Evolutionary conservation across 2,888 invertebrate genomes (phyloP), one percentile per base, ranked within the genome.

Genomic region (Oligia fasciuncula): DNA sequence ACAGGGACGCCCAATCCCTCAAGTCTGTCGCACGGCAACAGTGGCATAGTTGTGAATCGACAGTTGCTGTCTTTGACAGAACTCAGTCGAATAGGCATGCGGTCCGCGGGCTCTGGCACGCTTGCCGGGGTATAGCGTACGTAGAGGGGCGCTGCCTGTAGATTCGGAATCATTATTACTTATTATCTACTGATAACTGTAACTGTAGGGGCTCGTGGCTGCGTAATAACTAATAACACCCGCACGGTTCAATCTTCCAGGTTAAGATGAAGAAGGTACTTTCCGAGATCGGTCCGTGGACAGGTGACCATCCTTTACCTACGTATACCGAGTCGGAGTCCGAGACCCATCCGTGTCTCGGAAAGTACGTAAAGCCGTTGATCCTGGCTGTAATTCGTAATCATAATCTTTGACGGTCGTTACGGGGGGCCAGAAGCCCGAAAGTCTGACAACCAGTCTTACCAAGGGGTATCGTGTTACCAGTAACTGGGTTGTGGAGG

Each of bases 81-180:
- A 84, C 96, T 96, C 63, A 97, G 92, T 3, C 91, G 89, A 57
- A 96, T 92, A 0, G 96, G 95, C 95, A 96, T 94, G 35, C 95
- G 93, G 86, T 96, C 94, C 2, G 94, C 89, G 0, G 95, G 95
- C 0, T 93, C 94, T 2, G 96, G 96, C 9, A 92, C 29, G 11
- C 68, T 13, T 4, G 76, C 0, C 40, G 80, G 54, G 1, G 62
- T 17, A 23, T 83, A 80, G 17, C 80, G 76, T 2, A 80, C 68
- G 46, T 83, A 80, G 13, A 80, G 83, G 49, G 80, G 46, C 23
- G 17, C 6, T 29, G 83, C 80, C 80, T 80, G 60, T 14, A 63
- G 1, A 57, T 81, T 49, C 29, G 65, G 9, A 49, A 19, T 46
- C 4, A 69, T 69, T 46, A 63, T 35, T 63, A 68, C 19, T 60